Evolutionary conservation across 1,140 invertebrate species (phyloP), one percentile per base, ranked within the genome.

Genomic region (Lepidostoma basale): DNA sequence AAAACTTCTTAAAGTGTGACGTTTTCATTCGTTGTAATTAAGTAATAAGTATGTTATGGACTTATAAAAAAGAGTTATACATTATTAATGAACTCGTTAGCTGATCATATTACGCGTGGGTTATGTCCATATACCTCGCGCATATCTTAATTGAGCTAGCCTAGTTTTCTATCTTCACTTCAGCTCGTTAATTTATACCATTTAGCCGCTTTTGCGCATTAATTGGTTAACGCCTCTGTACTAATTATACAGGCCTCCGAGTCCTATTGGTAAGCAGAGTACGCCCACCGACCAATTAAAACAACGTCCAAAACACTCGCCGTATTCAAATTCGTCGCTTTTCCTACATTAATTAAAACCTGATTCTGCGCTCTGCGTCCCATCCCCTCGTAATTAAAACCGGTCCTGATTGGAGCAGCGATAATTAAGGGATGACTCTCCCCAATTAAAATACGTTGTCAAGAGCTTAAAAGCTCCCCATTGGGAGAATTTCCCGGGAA

Each of bases 341-440:
- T 14, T 14, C 4, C 18, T 9, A 18, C 30, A 40, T 40, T 59
- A 40, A 40, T 59, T 59, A 40, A 36, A 12, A 3, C 30, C 1
- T 22, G 54, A 59, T 59, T 59, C 54, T 59, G 54, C 54, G 54
- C 54, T 30, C 4, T 23, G 30, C 20, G 18, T 39, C 16, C 54
- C 16, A 18, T 39, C n/a, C 22, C 54, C 36, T 10, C 12, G 54
- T 59, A 59, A 59, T 59, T 59, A 59, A 59, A 59, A 59, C 14
- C 9, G n/a, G 30, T 16, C 33, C 36, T 14, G n/a, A 59, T 59
- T 40, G 30, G 54, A 16, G 14, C 30, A 16, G 36, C 33, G n/a
- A n/a, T n/a, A 59, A 59, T 59, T 20, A 59, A 23, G 54, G 54
- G 54, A 59, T 39, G 54, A 10, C 10, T 39, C 33, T 20, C 54